phyloP scores from a whole-genome alignment of 2,797 vertebrate genomes.

The Etheostoma perlongum region DNA sequence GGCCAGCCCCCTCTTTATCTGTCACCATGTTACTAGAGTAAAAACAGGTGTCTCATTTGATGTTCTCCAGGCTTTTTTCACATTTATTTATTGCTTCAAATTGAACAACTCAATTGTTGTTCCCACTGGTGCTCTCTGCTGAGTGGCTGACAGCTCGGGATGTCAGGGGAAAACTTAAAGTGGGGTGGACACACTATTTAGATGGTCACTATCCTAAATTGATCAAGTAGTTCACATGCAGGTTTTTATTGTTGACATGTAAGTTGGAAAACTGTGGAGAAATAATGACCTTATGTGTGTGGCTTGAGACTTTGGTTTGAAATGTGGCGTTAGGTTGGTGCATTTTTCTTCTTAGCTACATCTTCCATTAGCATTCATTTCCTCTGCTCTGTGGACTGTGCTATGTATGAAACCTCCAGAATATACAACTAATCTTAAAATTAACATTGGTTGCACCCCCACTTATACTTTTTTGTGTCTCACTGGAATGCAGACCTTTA shows the following conservation, averaged over 20 bases:
- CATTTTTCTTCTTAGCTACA: slow-evolving; percentile 12
- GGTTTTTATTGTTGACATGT: slow-evolving; percentile 3
- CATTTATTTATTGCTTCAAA: slow-evolving; percentile 48
- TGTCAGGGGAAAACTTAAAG: slow-evolving; percentile 61
- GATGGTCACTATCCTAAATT: slow-evolving; percentile 54
- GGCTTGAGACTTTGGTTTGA: slow-evolving; percentile 2
- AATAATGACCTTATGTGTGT: background rate
- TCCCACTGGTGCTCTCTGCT: slow-evolving; percentile 53
- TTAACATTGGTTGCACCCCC: slow-evolving; percentile 26
- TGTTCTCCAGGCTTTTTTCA: slow-evolving; percentile 45
- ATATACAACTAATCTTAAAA: slow-evolving; percentile 37
- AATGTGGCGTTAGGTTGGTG: background rate
- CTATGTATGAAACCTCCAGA: background rate
- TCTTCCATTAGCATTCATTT: slow-evolving; percentile 19
- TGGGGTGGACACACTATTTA: slow-evolving; percentile 43
- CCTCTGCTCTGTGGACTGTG: slow-evolving; percentile 16
- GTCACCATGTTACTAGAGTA: slow-evolving; percentile 69
- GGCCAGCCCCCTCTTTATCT: slow-evolving; percentile 50
- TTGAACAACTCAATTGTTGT: slow-evolving; percentile 53
- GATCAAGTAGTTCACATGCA: slow-evolving; percentile 23
- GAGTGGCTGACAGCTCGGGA: slow-evolving; percentile 64
- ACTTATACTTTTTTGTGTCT: slow-evolving; percentile 8
- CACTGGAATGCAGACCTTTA: slow-evolving; percentile 49
- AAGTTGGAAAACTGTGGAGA: slow-evolving; percentile 8
- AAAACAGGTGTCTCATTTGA: slow-evolving; percentile 76